Conservation (phyloP, 2,113 vertebrate genomes). For the Ammospiza caudacuta region DNA sequence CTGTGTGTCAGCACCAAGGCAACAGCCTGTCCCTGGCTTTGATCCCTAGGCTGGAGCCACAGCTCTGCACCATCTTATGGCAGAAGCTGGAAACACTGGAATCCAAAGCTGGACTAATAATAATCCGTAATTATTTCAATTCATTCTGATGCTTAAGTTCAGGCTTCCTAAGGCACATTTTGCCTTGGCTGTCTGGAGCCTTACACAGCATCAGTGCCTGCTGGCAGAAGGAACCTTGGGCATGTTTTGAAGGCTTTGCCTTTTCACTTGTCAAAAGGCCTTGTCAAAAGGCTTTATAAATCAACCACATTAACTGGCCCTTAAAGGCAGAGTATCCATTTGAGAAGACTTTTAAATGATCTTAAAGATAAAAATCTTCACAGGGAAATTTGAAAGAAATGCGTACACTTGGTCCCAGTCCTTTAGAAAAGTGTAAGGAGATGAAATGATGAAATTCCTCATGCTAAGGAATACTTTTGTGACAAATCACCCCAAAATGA, state of each 20-base stretch:
- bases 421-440: background rate
- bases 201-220: background rate
- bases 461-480: background rate
- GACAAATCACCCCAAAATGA: background rate
- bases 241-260: background rate
- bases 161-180: slow-evolving; percentile 26
- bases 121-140: background rate
- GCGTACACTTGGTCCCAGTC: background rate
- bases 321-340: background rate
- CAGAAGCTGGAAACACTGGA: background rate
- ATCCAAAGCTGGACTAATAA: background rate
- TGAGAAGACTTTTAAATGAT: background rate
- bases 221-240: background rate
- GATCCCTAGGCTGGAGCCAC: background rate
- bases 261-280: background rate
- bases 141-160: background rate
- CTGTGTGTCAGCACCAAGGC: background rate
- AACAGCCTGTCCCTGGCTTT: background rate
- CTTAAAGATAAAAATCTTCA: background rate
- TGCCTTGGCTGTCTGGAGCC: background rate
- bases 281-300: slow-evolving; percentile 38
- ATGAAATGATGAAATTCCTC: slow-evolving; percentile 20
- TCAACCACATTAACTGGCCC: background rate
- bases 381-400: background rate
- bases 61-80: background rate